These are phyloP conservation scores for Gnathonemus echidnorhynchus DNA, from an alignment of 2,113 vertebrate species.

Conservation along the genomic window DNA sequence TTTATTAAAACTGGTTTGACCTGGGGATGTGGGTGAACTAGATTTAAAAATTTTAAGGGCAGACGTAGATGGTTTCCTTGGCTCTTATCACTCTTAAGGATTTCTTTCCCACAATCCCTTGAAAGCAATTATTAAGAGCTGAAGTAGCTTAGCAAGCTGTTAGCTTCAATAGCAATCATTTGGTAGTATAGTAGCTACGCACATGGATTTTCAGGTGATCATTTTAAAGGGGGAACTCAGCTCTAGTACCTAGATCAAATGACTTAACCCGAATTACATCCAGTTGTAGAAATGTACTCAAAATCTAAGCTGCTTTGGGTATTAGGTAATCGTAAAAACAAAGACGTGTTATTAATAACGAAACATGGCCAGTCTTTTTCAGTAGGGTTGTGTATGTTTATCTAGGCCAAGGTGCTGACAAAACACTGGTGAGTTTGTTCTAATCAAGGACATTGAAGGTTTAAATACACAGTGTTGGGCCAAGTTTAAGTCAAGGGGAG, in stretches of 20 bases:
- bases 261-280: not conserved
- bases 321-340: not conserved
- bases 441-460: not conserved
- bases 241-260: not conserved
- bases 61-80: not conserved
- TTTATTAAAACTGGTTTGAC: not conserved
- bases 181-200: not conserved
- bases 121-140: not conserved
- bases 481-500: not conserved
- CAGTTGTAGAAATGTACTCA: not conserved
- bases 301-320: not conserved
- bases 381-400: not conserved
- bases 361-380: not conserved
- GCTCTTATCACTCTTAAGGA: not conserved
- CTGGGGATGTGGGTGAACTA: not conserved
- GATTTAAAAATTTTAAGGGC: not conserved
- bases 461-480: not conserved
- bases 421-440: not conserved
- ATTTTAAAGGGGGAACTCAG: not conserved
- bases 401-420: not conserved
- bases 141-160: not conserved
- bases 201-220: not conserved
- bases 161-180: not conserved
- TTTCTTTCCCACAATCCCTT: not conserved
- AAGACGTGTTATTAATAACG: not conserved